Evolutionary conservation across 2,888 invertebrate genomes (phyloP).

Genomic region (Parochlus steinenii): DNA sequence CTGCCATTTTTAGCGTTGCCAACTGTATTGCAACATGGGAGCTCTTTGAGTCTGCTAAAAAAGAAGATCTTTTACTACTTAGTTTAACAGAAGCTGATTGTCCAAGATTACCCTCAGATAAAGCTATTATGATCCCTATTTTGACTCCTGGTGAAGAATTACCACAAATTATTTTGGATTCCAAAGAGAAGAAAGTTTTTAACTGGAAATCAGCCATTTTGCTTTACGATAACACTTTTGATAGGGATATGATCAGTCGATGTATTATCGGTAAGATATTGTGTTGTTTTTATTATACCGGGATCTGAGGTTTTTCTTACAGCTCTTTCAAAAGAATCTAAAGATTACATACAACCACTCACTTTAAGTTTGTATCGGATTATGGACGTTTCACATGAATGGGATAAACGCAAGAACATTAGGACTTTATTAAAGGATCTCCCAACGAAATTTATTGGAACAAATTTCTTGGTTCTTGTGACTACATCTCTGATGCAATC

Average conservation of each 20-base stretch:
- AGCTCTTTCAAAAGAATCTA: no score
- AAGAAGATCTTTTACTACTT: slow-evolving; percentile 49
- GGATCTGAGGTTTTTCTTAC: no score
- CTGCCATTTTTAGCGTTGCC: slow-evolving; percentile 56
- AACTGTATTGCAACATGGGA: slow-evolving; percentile 61
- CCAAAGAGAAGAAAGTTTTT: slow-evolving; percentile 45
- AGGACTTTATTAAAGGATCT: slow-evolving; percentile 22
- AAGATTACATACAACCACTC: no score
- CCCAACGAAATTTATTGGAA: slow-evolving; percentile 23
- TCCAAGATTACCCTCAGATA: slow-evolving; percentile 47
- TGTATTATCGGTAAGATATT: slow-evolving; percentile 42
- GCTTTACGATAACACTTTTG: slow-evolving; percentile 53
- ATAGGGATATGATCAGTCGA: slow-evolving; percentile 45
- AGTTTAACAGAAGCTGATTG: slow-evolving; percentile 68
- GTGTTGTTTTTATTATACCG: no score
- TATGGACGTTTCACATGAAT: slow-evolving; percentile 5
- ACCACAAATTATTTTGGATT: slow-evolving; percentile 59
- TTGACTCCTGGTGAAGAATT: slow-evolving; percentile 53
- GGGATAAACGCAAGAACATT: slow-evolving; percentile 20
- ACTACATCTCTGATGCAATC: slow-evolving; percentile 1
- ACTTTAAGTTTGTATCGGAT: background rate
- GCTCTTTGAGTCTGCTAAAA: slow-evolving; percentile 42
- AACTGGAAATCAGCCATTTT: slow-evolving; percentile 57
- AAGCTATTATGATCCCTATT: slow-evolving; percentile 53
- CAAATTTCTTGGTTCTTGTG: slow-evolving; percentile 18